Base-by-base conservation (phyloP, 2,113 vertebrate genomes). In the Thunnus maccoyii region DNA sequence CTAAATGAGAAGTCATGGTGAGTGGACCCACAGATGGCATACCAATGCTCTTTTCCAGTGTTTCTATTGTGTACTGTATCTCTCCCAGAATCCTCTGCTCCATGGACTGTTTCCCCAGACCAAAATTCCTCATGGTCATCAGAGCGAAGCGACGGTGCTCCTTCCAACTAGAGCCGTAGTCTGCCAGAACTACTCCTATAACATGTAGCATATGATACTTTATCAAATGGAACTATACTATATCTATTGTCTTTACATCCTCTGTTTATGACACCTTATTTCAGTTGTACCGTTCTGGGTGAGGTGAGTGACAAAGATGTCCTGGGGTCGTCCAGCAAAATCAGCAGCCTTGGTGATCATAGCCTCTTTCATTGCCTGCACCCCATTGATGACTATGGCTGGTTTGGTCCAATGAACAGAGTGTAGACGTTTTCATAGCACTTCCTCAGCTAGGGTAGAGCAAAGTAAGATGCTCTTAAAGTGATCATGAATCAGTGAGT, bases 91-190 rank as follows among this genome's bases (percentile, higher is more conserved):
- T 92, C 82, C 79, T 89, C 20, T 94, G 76, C 78, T 96, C 96
- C 93, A 96, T 87, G 0, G 95, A 93, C 80, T 91, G 93, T 82
- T 96, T 96, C 79, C 96, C 96, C 85, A 96, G 83, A 6, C 95
- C 95, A 11, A 96, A 94, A 78, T 94, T 93, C 83, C 92, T 94
- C 82, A 97, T 51, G 0, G 93, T 93, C 46, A 82, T 82, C 47
- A 96, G 12, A 0, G 91, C 44, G 36, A 97, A 97, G 41, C 87
- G 93, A 3, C 95, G 89, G 68, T 88, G 84, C 66, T 96, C 94
- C 30, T 84, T 95, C 96, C 95, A 96, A 0, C 14, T 0, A 0
- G 10, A 57, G 0, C 93, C 93, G 0, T 93, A 95, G 25, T 30
- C 88, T 1, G 93, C 95, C 0, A 92, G 0, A 56, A 81, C 0